These are phyloP conservation scores for Rattus norvegicus DNA, from an alignment of 2,113 vertebrate genomes.

Conservation along the genomic window GRCr8 NC_086036.1:15326001-15326500, in stretches of 20 bases:
- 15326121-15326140: neutral
- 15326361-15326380: neutral
- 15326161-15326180: neutral
- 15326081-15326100: neutral
- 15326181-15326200: neutral
- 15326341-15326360: neutral
- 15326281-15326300: too few species aligned
- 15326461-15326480: neutral
- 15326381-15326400: constrained; percentile 30
- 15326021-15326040: neutral
- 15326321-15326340: neutral
- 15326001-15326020: neutral
- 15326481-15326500: neutral
- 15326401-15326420: neutral
- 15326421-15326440: neutral
- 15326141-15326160: neutral
- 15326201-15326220: neutral
- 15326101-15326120: neutral
- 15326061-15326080: neutral
- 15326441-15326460: too few species aligned
- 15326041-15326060: neutral
- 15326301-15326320: neutral
- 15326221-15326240: neutral
- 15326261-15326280: neutral
- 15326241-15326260: neutral